Evolutionary conservation across 1,140 invertebrate species (phyloP).

Genomic region (Octopus bimaculoides): DNA sequence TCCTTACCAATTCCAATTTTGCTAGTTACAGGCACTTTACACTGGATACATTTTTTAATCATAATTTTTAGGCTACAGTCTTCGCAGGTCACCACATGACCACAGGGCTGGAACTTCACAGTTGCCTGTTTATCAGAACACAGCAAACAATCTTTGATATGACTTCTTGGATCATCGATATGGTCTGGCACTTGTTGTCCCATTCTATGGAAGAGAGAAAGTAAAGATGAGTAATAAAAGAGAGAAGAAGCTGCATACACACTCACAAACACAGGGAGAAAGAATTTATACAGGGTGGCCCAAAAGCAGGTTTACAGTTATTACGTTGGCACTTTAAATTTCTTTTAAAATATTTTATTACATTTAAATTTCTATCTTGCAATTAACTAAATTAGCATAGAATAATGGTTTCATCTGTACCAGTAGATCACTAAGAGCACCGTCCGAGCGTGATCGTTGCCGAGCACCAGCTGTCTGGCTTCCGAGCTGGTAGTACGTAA

Average conservation of each 20-base stretch:
- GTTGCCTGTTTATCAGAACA: constrained; percentile 69
- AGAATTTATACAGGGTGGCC: not conserved
- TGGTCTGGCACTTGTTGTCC: constrained; percentile 14
- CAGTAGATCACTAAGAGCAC: too few relatives aligned
- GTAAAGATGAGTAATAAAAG: not conserved
- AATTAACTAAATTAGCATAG: not conserved
- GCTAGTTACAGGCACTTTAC: constrained; percentile 64
- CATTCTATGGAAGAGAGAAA: not conserved
- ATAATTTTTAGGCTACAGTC: constrained; percentile 73
- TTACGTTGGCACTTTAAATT: not conserved
- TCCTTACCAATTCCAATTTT: constrained; percentile 50
- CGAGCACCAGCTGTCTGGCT: too few relatives aligned
- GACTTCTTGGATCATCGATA: constrained; percentile 8
- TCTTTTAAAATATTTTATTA: not conserved
- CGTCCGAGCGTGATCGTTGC: too few relatives aligned
- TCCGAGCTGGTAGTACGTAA: too few relatives aligned
- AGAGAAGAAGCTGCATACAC: not conserved
- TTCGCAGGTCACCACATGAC: constrained; percentile 72
- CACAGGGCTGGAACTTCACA: constrained; percentile 73
- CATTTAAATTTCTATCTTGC: not conserved
- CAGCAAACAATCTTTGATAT: constrained; percentile 64
- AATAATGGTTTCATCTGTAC: too few relatives aligned
- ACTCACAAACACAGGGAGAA: not conserved
- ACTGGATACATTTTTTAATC: constrained; percentile 74
- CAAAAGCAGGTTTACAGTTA: not conserved